Base-by-base conservation (phyloP, 2,113 vertebrate genomes). In the Boulengeromyrus knoepffleri region DNA sequence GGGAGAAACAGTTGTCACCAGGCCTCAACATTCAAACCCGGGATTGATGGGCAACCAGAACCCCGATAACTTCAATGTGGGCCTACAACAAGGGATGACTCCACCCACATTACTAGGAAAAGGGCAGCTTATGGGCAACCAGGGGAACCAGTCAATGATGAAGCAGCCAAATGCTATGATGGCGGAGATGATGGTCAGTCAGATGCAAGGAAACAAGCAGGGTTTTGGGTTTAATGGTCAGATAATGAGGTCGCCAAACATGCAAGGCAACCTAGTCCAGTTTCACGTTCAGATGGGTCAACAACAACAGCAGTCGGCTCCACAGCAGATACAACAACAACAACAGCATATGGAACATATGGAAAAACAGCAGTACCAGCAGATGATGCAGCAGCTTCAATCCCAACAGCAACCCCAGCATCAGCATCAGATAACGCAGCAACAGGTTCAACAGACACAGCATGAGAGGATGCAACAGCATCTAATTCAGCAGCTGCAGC, bases 151-250 rank as follows among this genome's bases (percentile, higher is more conserved):
- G 95, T 96, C 97, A 92, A 96, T 99, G 95, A 94, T 99, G 90
- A 92, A 95, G 21, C 97, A 97, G 88, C 98, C 99, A 92, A 99
- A 98, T 90, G 96, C 97, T 0, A 97, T 99, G 96, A 98, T 99
- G 97, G 98, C 99, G 84, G 98, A 99, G 94, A 98, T 99, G 95
- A 97, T 99, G 95, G 97, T 95, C 94, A 97, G 96, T 94, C 98
- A 98, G 94, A 97, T 99, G 95, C 98, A 98, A 94, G 97, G 97
- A 91, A 98, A 97, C 95, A 99, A 99, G 92, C 97, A 97, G 91
- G 94, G 96, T 31, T 99, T 99, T 94, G 97, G 93, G 86, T 92
- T 96, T 91, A 98, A 97, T 92, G 98, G 96, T 93, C 98, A 97
- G 45, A 96, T 99, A 94, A 97, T 99, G 96, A 97, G 98, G 93